These are phyloP conservation scores for Myopa tessellatipennis DNA, from an alignment of 2,888 invertebrate species.

Conservation along the genomic window DNA sequence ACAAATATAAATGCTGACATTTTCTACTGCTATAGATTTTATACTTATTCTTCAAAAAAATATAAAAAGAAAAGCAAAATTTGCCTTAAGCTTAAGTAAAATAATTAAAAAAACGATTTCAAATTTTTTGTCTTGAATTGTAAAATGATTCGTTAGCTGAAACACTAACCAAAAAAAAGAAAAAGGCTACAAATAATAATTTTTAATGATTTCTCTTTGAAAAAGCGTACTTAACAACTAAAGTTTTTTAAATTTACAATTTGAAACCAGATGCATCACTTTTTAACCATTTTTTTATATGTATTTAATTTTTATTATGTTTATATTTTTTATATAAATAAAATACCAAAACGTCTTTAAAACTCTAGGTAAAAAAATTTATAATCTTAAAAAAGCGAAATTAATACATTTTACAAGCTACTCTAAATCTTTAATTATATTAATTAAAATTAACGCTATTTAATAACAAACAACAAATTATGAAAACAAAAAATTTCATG, in stretches of 20 bases:
- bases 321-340: conserved; percentile 10
- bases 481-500: background rate
- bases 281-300: background rate
- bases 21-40: conserved; percentile 26
- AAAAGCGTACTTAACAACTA: conserved; percentile 28
- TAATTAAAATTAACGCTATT: background rate
- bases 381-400: too few relatives aligned
- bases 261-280: background rate
- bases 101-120: background rate
- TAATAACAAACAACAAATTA: background rate
- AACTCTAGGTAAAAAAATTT: too few relatives aligned
- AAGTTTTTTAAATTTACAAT: conserved; percentile 9
- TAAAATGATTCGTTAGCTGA: conserved; percentile 2
- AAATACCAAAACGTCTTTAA: background rate
- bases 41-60: conserved; percentile 21
- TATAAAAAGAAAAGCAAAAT: conserved; percentile 7
- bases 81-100: background rate
- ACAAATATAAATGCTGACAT: background rate
- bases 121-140: background rate
- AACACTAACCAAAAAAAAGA: background rate
- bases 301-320: conserved; percentile 14
- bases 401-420: too few relatives aligned
- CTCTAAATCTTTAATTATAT: conserved; percentile 11
- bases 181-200: background rate
- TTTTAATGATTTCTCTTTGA: conserved; percentile 4